Evolutionary conservation across 2,113 vertebrate genomes (phyloP).

Genomic region (Xyliphius kryptos): DNA sequence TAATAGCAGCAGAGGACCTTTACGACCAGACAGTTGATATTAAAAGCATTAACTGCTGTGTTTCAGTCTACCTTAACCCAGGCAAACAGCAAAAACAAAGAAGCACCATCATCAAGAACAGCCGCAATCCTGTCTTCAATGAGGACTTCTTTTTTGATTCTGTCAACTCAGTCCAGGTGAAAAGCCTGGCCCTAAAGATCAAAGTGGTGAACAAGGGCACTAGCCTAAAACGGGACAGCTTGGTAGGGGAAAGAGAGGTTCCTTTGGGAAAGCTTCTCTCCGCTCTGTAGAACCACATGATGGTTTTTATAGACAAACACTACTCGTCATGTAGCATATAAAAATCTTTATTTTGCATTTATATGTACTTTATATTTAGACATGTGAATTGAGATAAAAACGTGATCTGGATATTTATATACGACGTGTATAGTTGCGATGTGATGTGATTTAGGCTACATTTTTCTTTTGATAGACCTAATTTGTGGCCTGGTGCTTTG

Average conservation of each 20-base stretch:
- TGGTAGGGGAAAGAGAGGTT: slow-evolving; percentile 88
- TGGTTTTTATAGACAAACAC: neutral
- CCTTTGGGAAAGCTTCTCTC: slow-evolving; percentile 75
- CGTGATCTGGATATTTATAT: too few relatives aligned
- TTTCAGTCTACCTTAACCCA: slow-evolving; percentile 85
- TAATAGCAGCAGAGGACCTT: slow-evolving; percentile 80
- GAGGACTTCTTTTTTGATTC: slow-evolving; percentile 98
- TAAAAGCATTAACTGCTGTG: slow-evolving; percentile 93
- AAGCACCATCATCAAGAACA: slow-evolving; percentile 96
- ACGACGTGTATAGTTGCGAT: too few relatives aligned
- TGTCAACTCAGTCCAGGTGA: slow-evolving; percentile 71
- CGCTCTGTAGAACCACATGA: slow-evolving; percentile 47
- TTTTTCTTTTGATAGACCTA: neutral
- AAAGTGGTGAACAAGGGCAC: slow-evolving; percentile 97
- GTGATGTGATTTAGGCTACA: neutral
- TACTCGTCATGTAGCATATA: neutral
- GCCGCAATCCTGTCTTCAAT: slow-evolving; percentile 90
- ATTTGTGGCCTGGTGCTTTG: slow-evolving; percentile 10
- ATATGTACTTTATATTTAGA: neutral
- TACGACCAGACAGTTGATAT: slow-evolving; percentile 79
- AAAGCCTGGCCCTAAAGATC: slow-evolving; percentile 84
- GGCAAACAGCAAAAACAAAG: slow-evolving; percentile 95
- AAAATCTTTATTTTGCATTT: neutral
- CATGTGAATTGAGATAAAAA: neutral
- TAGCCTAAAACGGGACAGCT: slow-evolving; percentile 86